A percentile compares a stretch with the other conserved stretches of the same genome.
Evolutionary conservation across 2,888 invertebrate species (phyloP).

Genomic region (Biston betularia): DNA sequence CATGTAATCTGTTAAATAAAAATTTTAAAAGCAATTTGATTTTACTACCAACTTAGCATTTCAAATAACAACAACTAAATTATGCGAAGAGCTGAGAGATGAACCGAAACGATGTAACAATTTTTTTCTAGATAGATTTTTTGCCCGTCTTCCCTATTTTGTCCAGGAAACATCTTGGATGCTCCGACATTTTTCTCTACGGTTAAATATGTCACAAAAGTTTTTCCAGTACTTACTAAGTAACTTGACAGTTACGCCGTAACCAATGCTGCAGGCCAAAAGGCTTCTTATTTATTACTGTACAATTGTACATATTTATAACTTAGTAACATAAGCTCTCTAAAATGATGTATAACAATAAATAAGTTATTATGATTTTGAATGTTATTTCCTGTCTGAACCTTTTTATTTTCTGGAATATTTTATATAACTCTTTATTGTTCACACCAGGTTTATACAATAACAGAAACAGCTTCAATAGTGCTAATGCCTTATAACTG

Average conservation of each 20-base stretch:
- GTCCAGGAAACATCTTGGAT: not conserved
- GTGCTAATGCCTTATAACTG: too few species aligned
- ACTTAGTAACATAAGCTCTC: slow-evolving; percentile 11
- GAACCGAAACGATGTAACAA: not conserved
- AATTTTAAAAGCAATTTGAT: not conserved
- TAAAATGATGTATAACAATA: slow-evolving; percentile 4
- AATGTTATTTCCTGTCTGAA: not conserved
- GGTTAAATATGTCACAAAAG: not conserved
- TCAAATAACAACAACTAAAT: not conserved
- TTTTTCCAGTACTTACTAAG: not conserved
- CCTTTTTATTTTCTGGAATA: not conserved
- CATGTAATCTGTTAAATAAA: not conserved
- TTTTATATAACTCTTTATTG: too few species aligned
- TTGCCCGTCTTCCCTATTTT: not conserved
- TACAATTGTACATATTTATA: slow-evolving; percentile 11
- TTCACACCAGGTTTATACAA: too few species aligned
- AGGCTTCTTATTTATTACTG: not conserved
- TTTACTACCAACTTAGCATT: not conserved
- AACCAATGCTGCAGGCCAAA: not conserved
- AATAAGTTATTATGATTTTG: slow-evolving; percentile 5
- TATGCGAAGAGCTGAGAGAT: not conserved
- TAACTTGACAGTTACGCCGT: not conserved
- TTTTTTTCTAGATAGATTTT: not conserved
- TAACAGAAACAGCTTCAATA: too few species aligned
- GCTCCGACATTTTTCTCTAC: not conserved